Conservation (phyloP, 2,113 vertebrate genomes). For the Chloropsis hardwickii region DNA sequence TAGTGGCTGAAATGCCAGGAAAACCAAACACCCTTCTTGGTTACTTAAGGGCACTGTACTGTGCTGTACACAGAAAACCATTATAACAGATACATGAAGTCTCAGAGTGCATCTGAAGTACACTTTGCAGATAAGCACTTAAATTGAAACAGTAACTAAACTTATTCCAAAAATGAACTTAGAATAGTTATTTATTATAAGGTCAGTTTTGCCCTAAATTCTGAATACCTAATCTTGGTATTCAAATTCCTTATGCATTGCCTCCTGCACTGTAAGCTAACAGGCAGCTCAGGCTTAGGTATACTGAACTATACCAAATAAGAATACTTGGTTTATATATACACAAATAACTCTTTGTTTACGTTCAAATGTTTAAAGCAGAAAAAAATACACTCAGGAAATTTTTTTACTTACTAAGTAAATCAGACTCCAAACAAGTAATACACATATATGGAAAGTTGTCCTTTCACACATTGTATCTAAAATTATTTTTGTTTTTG, state of each 20-base stretch:
- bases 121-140: neutral
- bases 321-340: neutral
- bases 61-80: neutral
- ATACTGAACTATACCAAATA: neutral
- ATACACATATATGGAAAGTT: neutral
- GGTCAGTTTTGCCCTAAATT: neutral
- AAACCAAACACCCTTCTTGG: neutral
- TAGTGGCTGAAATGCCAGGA: neutral
- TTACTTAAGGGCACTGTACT: neutral
- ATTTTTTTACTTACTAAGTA: neutral
- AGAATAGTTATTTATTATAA: neutral
- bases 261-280: neutral
- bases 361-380: neutral
- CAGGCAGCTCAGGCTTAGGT: neutral
- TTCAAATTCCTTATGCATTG: neutral
- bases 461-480: neutral
- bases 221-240: neutral
- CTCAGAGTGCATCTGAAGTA: neutral
- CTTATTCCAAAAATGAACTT: neutral
- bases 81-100: neutral
- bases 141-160: neutral
- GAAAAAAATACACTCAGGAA: neutral
- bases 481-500: neutral
- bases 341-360: neutral
- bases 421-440: neutral